Percentiles rank a stretch among this genome's conserved stretches.
Evolutionary conservation across 1,140 invertebrate genomes (phyloP).

Genomic region (Drosophila ironensis): DNA sequence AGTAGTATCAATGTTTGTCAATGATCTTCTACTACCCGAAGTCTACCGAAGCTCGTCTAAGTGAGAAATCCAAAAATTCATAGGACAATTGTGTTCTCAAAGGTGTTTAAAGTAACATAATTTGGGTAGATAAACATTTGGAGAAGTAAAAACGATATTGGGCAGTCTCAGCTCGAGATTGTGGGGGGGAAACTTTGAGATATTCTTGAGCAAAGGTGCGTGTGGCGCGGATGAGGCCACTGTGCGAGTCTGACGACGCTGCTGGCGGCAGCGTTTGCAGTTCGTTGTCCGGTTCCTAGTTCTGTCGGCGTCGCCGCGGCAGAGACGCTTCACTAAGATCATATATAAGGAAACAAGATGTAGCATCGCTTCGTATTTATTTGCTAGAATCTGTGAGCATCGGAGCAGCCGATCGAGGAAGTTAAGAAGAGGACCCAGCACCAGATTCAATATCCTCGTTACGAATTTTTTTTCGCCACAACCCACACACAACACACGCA

Average conservation of each 20-base stretch:
- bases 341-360: conserved; percentile 81
- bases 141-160: no score
- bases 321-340: conserved; percentile 35
- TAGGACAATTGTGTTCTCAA: no score
- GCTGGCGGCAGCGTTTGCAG: conserved; percentile 2
- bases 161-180: no score
- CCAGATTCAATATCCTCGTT: conserved; percentile 18
- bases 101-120: no score
- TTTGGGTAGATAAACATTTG: no score
- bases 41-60: no score
- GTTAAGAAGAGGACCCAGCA: background rate
- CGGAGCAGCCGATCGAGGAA: conserved; percentile 44
- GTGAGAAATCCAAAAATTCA: no score
- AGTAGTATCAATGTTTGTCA: no score
- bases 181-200: no score
- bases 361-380: conserved; percentile 74
- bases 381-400: conserved; percentile 76
- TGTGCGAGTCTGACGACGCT: conserved; percentile 5
- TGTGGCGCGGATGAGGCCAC: background rate
- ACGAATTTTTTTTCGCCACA: conserved; percentile 42
- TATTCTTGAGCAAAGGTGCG: no score
- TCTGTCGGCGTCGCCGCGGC: background rate
- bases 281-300: conserved; percentile 34
- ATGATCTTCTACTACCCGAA: no score
- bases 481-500: background rate